Percentiles rank a stretch among this genome's conserved stretches.
These are phyloP conservation scores for Ctena decussata DNA, from an alignment of 2,888 invertebrate species.

Conservation along the genomic window DNA sequence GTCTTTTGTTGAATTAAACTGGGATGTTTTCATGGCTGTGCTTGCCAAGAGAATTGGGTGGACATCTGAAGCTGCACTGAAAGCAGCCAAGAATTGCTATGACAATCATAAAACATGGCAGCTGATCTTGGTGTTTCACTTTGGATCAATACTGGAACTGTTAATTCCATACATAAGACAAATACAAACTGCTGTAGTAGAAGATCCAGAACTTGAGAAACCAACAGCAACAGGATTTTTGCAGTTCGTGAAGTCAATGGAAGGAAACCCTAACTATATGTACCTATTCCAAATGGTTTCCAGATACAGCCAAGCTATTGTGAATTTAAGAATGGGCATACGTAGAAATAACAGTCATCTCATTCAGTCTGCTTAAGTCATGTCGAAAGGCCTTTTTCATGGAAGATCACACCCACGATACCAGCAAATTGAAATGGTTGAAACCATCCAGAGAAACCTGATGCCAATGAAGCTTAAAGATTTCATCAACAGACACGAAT, in stretches of 20 bases:
- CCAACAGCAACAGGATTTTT: slow-evolving; percentile 16
- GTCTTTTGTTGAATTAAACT: slow-evolving; percentile 21
- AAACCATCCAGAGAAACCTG: slow-evolving; percentile 3
- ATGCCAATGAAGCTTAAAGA: neutral
- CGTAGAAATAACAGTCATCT: slow-evolving; percentile 28
- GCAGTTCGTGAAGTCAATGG: neutral
- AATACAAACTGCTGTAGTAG: too few relatives aligned
- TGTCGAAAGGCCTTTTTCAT: slow-evolving; percentile 27
- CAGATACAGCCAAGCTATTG: slow-evolving; percentile 12
- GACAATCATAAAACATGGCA: slow-evolving; percentile 44
- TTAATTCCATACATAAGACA: slow-evolving; percentile 9
- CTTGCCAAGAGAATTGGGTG: slow-evolving; percentile 22
- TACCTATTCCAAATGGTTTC: slow-evolving; percentile 16
- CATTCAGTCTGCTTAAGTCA: slow-evolving; percentile 16
- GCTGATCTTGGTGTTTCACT: slow-evolving; percentile 8
- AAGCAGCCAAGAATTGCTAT: slow-evolving; percentile 10
- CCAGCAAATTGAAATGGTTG: slow-evolving; percentile 33
- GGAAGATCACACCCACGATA: slow-evolving; percentile 23
- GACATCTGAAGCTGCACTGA: slow-evolving; percentile 14
- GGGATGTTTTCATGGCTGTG: slow-evolving; percentile 9
- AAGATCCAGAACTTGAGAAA: neutral
- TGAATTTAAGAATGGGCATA: slow-evolving; percentile 20
- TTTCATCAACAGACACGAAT: neutral
- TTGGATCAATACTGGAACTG: slow-evolving; percentile 18
- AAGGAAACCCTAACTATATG: slow-evolving; percentile 13